phyloP scores from a whole-genome alignment of 2,888 invertebrate species.

The Tipula vernalis region DNA sequence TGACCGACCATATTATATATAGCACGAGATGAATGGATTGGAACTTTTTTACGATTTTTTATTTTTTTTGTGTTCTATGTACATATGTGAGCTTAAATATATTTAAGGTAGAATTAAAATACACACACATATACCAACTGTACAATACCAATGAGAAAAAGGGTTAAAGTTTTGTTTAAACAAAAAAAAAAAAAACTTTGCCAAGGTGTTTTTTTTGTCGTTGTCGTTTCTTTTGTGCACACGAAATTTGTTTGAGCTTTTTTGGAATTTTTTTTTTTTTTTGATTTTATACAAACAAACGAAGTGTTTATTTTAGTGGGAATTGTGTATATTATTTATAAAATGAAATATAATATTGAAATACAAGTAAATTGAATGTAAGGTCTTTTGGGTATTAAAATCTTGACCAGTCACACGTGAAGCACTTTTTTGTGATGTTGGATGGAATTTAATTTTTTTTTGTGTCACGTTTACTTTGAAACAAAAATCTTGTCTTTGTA shows the following conservation, averaged over 20 bases:
- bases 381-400: not conserved
- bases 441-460: not conserved
- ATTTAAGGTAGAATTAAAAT: not conserved
- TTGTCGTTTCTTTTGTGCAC: not conserved
- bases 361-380: not conserved
- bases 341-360: constrained; percentile 4
- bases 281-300: not conserved
- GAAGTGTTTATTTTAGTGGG: not conserved
- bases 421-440: not conserved
- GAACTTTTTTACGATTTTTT: not conserved
- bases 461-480: not conserved
- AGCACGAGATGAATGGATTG: not conserved
- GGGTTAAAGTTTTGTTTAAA: not conserved
- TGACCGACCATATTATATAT: not conserved
- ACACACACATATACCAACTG: not conserved
- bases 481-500: not conserved
- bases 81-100: not conserved
- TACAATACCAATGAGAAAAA: not conserved
- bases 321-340: not conserved
- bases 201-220: not conserved
- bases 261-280: not conserved
- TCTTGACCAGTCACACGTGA: not conserved
- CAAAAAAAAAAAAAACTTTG: not conserved
- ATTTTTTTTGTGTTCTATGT: not conserved
- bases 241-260: constrained; percentile 4